phyloP scores from a whole-genome alignment of 2,797 vertebrate species.

The Xenentodon cancila region DNA sequence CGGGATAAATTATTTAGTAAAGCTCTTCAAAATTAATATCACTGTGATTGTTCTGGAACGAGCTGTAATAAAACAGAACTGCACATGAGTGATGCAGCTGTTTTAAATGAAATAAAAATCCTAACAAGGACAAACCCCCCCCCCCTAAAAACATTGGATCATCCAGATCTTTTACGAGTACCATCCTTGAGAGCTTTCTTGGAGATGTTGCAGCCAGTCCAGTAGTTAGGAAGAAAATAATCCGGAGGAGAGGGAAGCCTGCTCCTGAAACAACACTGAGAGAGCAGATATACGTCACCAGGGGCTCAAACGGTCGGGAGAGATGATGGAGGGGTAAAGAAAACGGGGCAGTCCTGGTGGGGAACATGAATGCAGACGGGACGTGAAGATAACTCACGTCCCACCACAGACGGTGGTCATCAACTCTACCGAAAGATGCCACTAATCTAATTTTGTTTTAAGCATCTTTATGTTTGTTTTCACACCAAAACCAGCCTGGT shows the following conservation, averaged over 20 bases:
- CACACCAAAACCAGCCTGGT: too few species aligned
- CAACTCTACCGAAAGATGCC: too few species aligned
- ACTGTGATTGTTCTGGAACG: conserved; percentile 16
- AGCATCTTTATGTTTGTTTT: too few species aligned
- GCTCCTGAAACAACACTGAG: not conserved
- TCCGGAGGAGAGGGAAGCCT: not conserved
- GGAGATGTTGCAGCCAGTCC: conserved; percentile 19
- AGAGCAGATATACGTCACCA: conserved; percentile 8
- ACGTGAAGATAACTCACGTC: too few species aligned
- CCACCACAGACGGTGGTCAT: too few species aligned
- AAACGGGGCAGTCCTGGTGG: conserved; percentile 6
- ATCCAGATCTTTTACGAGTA: conserved; percentile 31
- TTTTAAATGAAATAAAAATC: not conserved
- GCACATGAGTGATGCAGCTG: not conserved
- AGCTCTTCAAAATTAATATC: conserved; percentile 15
- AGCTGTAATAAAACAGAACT: conserved; percentile 8
- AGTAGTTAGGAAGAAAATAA: conserved; percentile 12
- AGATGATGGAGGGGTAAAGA: not conserved
- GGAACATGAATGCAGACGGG: not conserved
- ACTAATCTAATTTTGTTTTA: too few species aligned
- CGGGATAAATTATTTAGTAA: conserved; percentile 17
- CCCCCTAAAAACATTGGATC: too few species aligned
- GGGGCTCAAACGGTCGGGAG: conserved; percentile 13
- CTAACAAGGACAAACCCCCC: not conserved
- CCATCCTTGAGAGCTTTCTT: conserved; percentile 21